A percentile compares a stretch with the other conserved stretches of the same genome.
Conservation (phyloP, 2,888 invertebrate species). For the Himalopsyche anomala region DNA sequence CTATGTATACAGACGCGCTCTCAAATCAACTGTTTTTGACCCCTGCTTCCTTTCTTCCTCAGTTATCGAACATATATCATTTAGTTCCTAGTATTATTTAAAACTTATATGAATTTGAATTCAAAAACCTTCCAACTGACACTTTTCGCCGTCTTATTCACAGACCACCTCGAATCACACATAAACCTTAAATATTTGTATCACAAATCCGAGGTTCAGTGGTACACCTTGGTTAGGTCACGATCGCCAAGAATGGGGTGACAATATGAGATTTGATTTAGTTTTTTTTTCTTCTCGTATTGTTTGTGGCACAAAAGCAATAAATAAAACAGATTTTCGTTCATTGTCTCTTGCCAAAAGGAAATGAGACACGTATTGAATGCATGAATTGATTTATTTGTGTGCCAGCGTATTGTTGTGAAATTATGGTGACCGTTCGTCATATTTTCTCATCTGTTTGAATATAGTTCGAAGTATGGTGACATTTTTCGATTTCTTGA, state of each 20-base stretch:
- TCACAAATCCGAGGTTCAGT: conserved; percentile 9
- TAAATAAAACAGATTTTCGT: conserved; percentile 59
- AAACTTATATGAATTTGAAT: conserved; percentile 62
- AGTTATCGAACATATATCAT: conserved; percentile 63
- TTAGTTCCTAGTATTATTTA: conserved; percentile 63
- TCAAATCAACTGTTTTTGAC: conserved; percentile 8
- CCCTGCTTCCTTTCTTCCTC: conserved; percentile 63
- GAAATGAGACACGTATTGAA: conserved; percentile 60
- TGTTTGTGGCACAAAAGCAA: conserved; percentile 60
- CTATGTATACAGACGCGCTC: background rate
- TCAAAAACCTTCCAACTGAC: conserved; percentile 61
- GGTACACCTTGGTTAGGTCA: conserved; percentile 15
- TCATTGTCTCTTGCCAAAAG: conserved; percentile 60
- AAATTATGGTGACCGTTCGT: conserved; percentile 51
- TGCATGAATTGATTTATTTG: conserved; percentile 59
- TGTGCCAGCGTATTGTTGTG: conserved; percentile 50
- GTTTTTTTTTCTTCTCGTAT: conserved; percentile 41
- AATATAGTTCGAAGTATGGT: background rate
- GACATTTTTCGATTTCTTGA: background rate
- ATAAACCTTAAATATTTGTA: background rate
- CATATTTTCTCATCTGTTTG: conserved; percentile 49
- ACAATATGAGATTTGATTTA: conserved; percentile 54
- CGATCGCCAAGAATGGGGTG: conserved; percentile 39
- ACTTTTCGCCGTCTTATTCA: conserved; percentile 59
- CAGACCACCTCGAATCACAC: conserved; percentile 38